A percentile compares a stretch with the other conserved stretches of the same genome.
Conservation (phyloP, 2,888 invertebrate genomes). For the Anarsia innoxiella region DNA sequence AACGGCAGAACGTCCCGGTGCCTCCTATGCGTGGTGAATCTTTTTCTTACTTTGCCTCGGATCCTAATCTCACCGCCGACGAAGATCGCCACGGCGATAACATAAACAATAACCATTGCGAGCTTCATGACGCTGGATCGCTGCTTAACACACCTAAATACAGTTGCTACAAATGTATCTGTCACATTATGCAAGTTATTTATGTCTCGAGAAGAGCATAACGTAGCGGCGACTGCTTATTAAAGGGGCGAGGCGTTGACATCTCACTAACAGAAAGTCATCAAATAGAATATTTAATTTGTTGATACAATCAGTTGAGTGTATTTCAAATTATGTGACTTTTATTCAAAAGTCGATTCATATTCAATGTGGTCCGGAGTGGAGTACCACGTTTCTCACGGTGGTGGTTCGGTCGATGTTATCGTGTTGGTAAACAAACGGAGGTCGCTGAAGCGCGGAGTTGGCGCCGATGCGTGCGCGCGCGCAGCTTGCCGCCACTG, state of each 20-base stretch:
- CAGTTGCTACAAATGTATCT: conserved; percentile 55
- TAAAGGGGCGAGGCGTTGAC: conserved; percentile 55
- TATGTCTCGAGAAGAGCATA: conserved; percentile 52
- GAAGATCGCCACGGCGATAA: conserved; percentile 57
- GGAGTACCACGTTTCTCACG: conserved; percentile 33
- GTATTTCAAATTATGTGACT: conserved; percentile 27
- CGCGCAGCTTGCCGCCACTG: conserved; percentile 60
- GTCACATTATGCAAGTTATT: conserved; percentile 69
- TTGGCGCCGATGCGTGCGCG: conserved; percentile 52
- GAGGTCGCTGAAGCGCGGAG: conserved; percentile 25
- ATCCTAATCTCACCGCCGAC: conserved; percentile 61
- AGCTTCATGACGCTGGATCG: conserved; percentile 56
- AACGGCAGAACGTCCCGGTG: conserved; percentile 60
- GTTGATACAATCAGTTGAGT: conserved; percentile 33
- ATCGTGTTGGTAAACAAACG: conserved; percentile 59
- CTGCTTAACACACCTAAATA: conserved; percentile 50
- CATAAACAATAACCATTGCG: conserved; percentile 59
- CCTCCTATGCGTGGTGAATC: conserved; percentile 51
- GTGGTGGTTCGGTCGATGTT: conserved; percentile 29
- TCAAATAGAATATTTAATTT: conserved; percentile 46
- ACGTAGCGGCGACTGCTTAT: conserved; percentile 50
- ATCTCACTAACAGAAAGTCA: conserved; percentile 60
- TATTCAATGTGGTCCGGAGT: conserved; percentile 15
- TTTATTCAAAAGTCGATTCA: conserved; percentile 30
- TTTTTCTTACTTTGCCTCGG: conserved; percentile 67